Base-by-base conservation (phyloP, 1,140 invertebrate genomes). In the Leucophenga varia region DNA sequence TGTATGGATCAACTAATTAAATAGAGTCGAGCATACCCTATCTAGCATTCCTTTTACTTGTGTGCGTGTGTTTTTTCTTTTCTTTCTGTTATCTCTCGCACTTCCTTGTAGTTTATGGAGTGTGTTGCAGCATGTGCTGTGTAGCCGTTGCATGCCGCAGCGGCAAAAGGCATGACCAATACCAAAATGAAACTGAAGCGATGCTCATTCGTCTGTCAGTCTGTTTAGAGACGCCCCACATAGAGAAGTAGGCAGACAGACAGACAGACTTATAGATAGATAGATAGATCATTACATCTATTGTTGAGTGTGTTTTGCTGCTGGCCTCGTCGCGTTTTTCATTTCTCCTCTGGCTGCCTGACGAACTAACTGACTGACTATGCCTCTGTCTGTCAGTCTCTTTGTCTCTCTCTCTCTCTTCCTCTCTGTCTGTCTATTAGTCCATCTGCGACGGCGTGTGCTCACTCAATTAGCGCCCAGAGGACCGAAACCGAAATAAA, bases 381-480 rank as follows among this genome's bases (percentile, higher is more conserved):
- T 20, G 34, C 44, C 35, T 6, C 53, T 43, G 52, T 17, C 52
- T 35, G 42, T 22, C 20, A 19, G 32, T 2, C 13, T 6, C 19
- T 28, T 37, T 36, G 58, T 31, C 48, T 47, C 52, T 20, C 45
- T n/a, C n/a, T n/a, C n/a, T n/a, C 32, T 34, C 5, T 35, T 43
- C 47, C 49, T 47, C 39, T 2, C 49, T 43, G 49, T 30, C 35
- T 61, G n/a, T n/a, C n/a, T n/a, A n/a, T n/a, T n/a, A n/a, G n/a
- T n/a, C n/a, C n/a, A n/a, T n/a, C n/a, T n/a, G n/a, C n/a, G n/a
- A n/a, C n/a, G 63, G 64, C 63, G 63, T 65, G 63, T 65, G 63
- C 63, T 65, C 63, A 65, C 63, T 64, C 61, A 64, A 64, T 64
- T 64, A 64, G 61, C 61, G 61, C 49, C 59, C 63, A 64, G 61